Evolutionary conservation across 1,140 invertebrate genomes (phyloP).

Genomic region (Micrasema longulum): DNA sequence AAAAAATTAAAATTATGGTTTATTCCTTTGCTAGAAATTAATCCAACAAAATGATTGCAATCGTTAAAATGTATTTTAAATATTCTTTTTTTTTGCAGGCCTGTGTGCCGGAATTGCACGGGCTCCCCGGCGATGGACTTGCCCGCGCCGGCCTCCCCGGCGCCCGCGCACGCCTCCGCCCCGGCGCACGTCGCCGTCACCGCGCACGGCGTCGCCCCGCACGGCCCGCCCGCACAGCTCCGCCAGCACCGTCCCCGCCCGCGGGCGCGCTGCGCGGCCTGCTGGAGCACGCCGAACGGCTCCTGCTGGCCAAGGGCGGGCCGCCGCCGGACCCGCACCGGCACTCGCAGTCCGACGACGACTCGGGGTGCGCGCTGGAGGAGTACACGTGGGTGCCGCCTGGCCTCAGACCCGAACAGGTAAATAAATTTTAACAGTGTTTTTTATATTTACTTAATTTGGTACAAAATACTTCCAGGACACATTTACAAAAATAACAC

Average conservation of each 20-base stretch:
- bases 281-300: constrained; percentile 64
- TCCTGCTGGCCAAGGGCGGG: constrained; percentile 61
- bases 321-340: constrained; percentile 71
- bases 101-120: constrained; percentile 71
- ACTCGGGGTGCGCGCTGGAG: constrained; percentile 95
- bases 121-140: constrained; percentile 31
- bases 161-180: constrained; percentile 41
- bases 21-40: too few species aligned
- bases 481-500: too few species aligned
- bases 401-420: constrained; percentile 95
- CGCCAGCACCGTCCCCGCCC: constrained; percentile 47
- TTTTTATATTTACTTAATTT: too few species aligned
- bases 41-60: too few species aligned
- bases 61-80: too few species aligned
- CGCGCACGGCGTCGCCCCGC: constrained; percentile 32
- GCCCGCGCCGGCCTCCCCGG: constrained; percentile 46
- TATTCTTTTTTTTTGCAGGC: constrained; percentile 66
- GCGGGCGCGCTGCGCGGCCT: constrained; percentile 64
- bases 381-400: constrained; percentile 99
- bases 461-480: too few species aligned
- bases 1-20: background rate
- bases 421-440: too few species aligned
- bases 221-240: constrained; percentile 45
- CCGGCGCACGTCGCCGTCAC: constrained; percentile 41
- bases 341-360: constrained; percentile 95